Evolutionary conservation across 2,888 invertebrate species (phyloP).

Genomic region (Diabrotica balteata): DNA sequence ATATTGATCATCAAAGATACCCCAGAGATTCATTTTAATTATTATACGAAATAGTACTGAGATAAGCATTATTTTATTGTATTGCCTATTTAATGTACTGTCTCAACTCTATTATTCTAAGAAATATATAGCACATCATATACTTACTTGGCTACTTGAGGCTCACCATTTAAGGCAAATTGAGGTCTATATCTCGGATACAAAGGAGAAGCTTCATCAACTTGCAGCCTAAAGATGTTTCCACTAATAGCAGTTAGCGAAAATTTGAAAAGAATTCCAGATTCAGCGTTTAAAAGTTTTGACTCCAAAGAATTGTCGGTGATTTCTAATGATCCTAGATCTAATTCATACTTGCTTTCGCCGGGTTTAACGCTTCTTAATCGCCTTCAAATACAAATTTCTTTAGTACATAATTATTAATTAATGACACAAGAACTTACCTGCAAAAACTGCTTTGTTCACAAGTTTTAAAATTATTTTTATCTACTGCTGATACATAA

Average conservation of each 20-base stretch:
- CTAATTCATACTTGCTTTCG: conserved; percentile 75
- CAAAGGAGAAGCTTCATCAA: conserved; percentile 85
- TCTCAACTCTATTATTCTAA: too few relatives aligned
- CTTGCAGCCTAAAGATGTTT: conserved; percentile 79
- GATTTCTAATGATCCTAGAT: conserved; percentile 71
- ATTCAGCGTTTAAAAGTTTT: conserved; percentile 75
- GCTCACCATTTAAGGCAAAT: conserved; percentile 78
- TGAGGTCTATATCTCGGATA: conserved; percentile 78
- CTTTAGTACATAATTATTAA: conserved; percentile 11
- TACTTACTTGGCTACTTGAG: conserved; percentile 71
- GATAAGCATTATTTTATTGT: too few relatives aligned
- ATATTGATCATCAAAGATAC: too few relatives aligned
- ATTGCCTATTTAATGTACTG: too few relatives aligned
- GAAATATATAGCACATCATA: background rate
- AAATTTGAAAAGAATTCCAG: conserved; percentile 62
- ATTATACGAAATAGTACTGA: too few relatives aligned
- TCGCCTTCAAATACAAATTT: conserved; percentile 65
- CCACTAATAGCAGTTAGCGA: conserved; percentile 74
- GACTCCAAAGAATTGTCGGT: conserved; percentile 73
- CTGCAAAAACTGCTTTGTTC: conserved; percentile 96
- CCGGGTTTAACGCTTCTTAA: conserved; percentile 77
- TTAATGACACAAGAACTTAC: conserved; percentile 61
- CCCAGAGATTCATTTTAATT: background rate
- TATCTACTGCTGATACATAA: conserved; percentile 71
- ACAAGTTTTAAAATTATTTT: conserved; percentile 91